These are phyloP conservation scores for Lithobius niger DNA, from an alignment of 1,140 invertebrate genomes.

Conservation along the genomic window DNA sequence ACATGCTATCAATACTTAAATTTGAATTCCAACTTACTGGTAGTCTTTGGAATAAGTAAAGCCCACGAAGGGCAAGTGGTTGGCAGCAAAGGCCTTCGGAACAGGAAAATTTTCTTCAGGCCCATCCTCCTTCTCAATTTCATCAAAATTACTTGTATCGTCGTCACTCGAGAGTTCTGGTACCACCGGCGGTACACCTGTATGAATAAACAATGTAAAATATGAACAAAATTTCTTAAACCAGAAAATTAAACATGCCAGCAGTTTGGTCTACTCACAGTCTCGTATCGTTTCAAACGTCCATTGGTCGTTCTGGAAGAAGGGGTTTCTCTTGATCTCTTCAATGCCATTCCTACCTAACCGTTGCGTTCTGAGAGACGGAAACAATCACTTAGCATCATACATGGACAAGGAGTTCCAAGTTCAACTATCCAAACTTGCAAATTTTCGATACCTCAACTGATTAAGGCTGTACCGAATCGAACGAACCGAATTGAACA, in stretches of 20 bases:
- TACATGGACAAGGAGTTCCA: too few species aligned
- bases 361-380: slow-evolving; percentile 52
- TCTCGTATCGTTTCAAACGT: slow-evolving; percentile 90
- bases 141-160: slow-evolving; percentile 97
- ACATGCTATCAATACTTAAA: too few species aligned
- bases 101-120: slow-evolving; percentile 83
- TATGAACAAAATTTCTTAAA: slow-evolving; percentile 6
- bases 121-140: slow-evolving; percentile 82
- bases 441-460: too few species aligned
- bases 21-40: slow-evolving; percentile 40
- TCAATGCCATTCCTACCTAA: slow-evolving; percentile 86
- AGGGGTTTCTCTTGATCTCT: slow-evolving; percentile 88
- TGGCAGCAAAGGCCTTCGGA: slow-evolving; percentile 94
- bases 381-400: too few species aligned
- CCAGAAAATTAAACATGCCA: slow-evolving; percentile 6
- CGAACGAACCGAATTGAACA: too few species aligned
- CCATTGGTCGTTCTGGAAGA: slow-evolving; percentile 96
- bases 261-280: slow-evolving; percentile 38
- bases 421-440: too few species aligned
- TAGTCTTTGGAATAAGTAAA: slow-evolving; percentile 94
- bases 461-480: too few species aligned
- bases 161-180: slow-evolving; percentile 90
- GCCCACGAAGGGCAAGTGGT: slow-evolving; percentile 96
- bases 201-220: slow-evolving; percentile 14
- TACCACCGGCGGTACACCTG: slow-evolving; percentile 83